Evolutionary conservation across 1,140 invertebrate species (phyloP), one percentile per base, ranked within the genome.

Genomic region (Ganaspis sp.): DNA sequence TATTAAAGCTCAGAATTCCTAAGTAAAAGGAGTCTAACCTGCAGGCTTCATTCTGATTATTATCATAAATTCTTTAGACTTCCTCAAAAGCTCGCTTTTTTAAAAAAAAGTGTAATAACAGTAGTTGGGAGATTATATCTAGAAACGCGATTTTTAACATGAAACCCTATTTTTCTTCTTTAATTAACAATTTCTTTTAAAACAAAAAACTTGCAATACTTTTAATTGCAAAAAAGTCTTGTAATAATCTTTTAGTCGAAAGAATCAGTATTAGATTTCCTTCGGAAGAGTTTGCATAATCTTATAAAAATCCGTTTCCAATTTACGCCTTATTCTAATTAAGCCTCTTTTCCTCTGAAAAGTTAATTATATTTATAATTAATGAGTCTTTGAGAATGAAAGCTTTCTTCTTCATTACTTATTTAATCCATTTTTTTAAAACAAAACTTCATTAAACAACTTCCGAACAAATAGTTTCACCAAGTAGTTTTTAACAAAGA

Each of bases 1-100:
- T 64, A 64, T 29, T 64, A 64, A 64, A 64, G 23, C 21, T 64
- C 11, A 15, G 23, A 64, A 29, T 64, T 64, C 23, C 54, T 58
- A 26, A 58, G 53, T 21, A 64, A 29, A 64, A 64, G 23, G 17
- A 29, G 54, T 29, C 23, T 64, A 29, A 26, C 54, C 23, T 58
- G 19, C 3, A 64, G 23, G 19, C 54, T 64, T 29, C 23, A 29
- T 29, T 26, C 4, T 26, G 54, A 26, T 29, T 64, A 23, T 26
- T 64, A 64, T 12, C 54, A 29, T 29, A 64, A 64, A 29, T 34
- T 64, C 58, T 64, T 64, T n/a, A 29, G 12, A 29, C 58, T 64
- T 64, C 5, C 15, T n/a, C 26, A 64, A 64, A 64, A 49, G n/a
- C 17, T 17, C 1, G 17, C n/a, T 49, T 8, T 49, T 17, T 49